Evolutionary conservation across 2,888 invertebrate genomes (phyloP).

Genomic region (Philhelius pedissequus): DNA sequence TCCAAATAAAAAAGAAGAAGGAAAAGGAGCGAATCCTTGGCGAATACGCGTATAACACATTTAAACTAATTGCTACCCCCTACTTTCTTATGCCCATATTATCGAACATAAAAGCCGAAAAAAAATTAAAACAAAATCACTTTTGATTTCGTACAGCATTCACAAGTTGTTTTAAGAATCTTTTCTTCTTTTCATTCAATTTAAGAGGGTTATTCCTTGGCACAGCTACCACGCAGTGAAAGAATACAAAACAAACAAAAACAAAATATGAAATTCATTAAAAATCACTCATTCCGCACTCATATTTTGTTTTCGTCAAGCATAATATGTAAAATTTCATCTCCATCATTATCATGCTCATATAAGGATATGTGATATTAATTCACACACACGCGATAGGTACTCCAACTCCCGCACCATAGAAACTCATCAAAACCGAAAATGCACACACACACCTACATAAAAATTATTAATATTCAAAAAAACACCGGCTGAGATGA

Average conservation of each 20-base stretch:
- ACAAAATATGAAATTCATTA: constrained; percentile 61
- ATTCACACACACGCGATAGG: neutral
- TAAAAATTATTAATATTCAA: neutral
- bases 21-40: too few relatives aligned
- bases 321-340: constrained; percentile 19
- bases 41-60: neutral
- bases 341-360: constrained; percentile 29
- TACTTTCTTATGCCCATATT: constrained; percentile 12
- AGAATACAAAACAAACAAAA: constrained; percentile 35
- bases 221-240: neutral
- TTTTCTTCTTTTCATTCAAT: neutral
- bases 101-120: constrained; percentile 34
- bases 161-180: constrained; percentile 32
- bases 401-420: constrained; percentile 14
- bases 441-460: neutral
- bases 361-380: constrained; percentile 6
- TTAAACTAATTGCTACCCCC: neutral
- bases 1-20: too few relatives aligned
- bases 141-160: constrained; percentile 49
- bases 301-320: constrained; percentile 36
- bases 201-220: neutral
- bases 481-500: constrained; percentile 35
- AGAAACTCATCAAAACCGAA: constrained; percentile 13
- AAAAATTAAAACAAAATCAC: constrained; percentile 65
- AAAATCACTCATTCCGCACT: constrained; percentile 58